Evolutionary conservation across 1,140 invertebrate species (phyloP).

Genomic region (Wasmannia auropunctata): DNA sequence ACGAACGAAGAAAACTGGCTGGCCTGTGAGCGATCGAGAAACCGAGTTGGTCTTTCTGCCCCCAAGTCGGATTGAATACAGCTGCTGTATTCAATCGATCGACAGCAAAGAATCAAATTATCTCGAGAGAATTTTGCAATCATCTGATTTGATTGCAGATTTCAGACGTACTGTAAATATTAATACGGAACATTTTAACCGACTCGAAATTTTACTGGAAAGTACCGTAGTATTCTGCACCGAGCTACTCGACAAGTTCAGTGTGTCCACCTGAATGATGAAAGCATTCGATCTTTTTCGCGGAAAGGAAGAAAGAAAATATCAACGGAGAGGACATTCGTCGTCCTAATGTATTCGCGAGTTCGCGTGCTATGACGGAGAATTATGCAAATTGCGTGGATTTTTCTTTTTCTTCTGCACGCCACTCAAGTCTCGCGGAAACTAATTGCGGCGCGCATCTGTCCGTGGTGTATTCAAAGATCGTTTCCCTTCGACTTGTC

Average conservation of each 20-base stretch:
- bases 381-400: conserved; percentile 59
- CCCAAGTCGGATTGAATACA: background rate
- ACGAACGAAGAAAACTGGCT: conserved; percentile 56
- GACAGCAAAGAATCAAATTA: background rate
- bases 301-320: background rate
- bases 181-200: background rate
- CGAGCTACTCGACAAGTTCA: background rate
- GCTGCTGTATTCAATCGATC: background rate
- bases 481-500: conserved; percentile 41
- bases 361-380: conserved; percentile 37
- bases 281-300: background rate
- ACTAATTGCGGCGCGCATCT: conserved; percentile 49
- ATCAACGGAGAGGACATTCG: conserved; percentile 40
- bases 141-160: background rate
- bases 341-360: conserved; percentile 33
- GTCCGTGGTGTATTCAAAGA: conserved; percentile 21
- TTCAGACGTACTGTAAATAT: background rate
- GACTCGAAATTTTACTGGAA: background rate
- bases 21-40: background rate
- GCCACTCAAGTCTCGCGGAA: conserved; percentile 49
- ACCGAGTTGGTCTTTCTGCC: conserved; percentile 34
- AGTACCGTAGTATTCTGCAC: background rate
- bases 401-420: conserved; percentile 31
- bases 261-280: background rate
- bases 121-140: background rate